A percentile compares a stretch with the other conserved stretches of the same genome.
Evolutionary conservation across 2,888 invertebrate genomes (phyloP).

Genomic region (Cerceris rybyensis): DNA sequence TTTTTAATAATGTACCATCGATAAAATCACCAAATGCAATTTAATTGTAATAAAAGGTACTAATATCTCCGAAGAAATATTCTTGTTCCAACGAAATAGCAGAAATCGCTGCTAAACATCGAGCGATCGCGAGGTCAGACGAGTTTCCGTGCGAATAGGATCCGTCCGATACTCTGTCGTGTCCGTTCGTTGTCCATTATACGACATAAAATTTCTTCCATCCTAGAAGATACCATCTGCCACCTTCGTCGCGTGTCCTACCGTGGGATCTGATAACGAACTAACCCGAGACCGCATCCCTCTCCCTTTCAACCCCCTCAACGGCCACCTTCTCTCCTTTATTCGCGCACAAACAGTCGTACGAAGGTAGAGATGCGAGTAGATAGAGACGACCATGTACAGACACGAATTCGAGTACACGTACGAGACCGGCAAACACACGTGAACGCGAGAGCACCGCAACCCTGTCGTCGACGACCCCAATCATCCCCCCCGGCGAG

Average conservation of each 20-base stretch:
- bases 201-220: constrained; percentile 81
- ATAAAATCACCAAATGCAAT: no score
- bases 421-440: constrained; percentile 12
- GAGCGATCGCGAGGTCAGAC: no score
- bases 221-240: constrained; percentile 77
- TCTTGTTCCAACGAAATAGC: no score
- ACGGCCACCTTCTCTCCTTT: constrained; percentile 28
- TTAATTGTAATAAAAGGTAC: no score
- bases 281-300: constrained; percentile 69
- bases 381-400: constrained; percentile 50
- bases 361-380: constrained; percentile 54
- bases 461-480: constrained; percentile 72
- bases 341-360: constrained; percentile 51
- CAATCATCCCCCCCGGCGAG: constrained; percentile 72
- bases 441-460: constrained; percentile 43
- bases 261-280: constrained; percentile 79
- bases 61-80: no score
- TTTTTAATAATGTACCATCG: no score
- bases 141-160: no score
- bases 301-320: constrained; percentile 28
- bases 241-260: constrained; percentile 79
- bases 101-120: constrained; percentile 3
- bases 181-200: constrained; percentile 75
- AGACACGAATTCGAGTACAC: constrained; percentile 24
- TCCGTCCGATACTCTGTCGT: constrained; percentile 48